Base-by-base conservation (phyloP, 2,888 invertebrate species). In the Globia sparganii region DNA sequence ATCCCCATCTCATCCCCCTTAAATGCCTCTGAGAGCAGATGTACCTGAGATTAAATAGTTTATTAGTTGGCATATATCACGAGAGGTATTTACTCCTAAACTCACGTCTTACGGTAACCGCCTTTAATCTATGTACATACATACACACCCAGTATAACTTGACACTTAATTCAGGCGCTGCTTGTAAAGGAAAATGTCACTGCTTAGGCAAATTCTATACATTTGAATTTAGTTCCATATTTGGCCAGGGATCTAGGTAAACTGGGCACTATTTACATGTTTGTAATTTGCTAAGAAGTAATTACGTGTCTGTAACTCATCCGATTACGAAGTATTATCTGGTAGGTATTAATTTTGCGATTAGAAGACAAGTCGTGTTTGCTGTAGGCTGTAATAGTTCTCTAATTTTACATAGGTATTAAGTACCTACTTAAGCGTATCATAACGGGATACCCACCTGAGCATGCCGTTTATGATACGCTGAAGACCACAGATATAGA, bases 91-190 rank as follows among this genome's bases (percentile, higher is more conserved):
- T 80, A 65, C 64, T 68, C 25, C 43, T 64, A 80, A 78, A 61
- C 61, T 61, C 73, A 84, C 78, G 78, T 68, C 68, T 68, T 15
- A 58, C 67, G 46, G 49, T 73, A 85, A 85, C 69, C 58, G 65
- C 37, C 21, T 65, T 53, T 59, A 82, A 78, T 78, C 49, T 65
- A 59, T 34, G 49, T 65, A 65, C 59, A 25, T 65, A 25, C 9
- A 9, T 18, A 49, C n/a, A 31, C 25, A 82, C n/a, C 78, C 64
- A 58, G 15, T 31, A 28, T 65, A 34, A 25, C 64, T 58, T 58
- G 77, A 58, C n/a, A 49, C 46, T 40, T 75, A 31, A 58, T 76
- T 46, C 13, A 1, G 64, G 77, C 46, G 46, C n/a, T 62, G 21
- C 2, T 28, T 34, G 18, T 15, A n/a, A 34, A 64, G 25, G 31